Evolutionary conservation across 1,140 invertebrate genomes (phyloP), one percentile per base, ranked within the genome.

Genomic region (Chymomyza costata): DNA sequence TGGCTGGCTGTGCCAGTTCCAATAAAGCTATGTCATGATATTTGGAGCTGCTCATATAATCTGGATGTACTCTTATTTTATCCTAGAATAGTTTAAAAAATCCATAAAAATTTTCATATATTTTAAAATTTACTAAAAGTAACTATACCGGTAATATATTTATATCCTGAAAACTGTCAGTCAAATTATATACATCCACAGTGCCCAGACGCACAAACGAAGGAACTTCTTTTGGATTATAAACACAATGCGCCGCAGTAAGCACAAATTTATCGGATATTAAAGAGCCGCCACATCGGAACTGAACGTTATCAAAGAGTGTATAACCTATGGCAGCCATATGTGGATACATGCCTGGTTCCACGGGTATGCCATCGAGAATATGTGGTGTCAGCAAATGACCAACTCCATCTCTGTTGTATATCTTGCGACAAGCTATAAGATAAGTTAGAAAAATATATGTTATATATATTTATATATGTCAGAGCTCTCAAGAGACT

Each of bases 181-280:
- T 40, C 1, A 58, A 39, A 6, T 31, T 11, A 1, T 54, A 53
- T 3, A 80, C 46, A 17, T 83, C 63, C 10, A 85, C 70, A 6
- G 67, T 49, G 15, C 83, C 83, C 18, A 85, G 30, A 2, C 83
- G 74, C 1, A 76, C 83, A 34, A 62, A 61, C 2, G 47, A 34
- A 3, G 83, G 80, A 0, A 6, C 18, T 0, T 43, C 34, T 5
- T 30, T 28, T 1, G 35, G 17, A 14, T 43, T 57, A 8, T 67
- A 88, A 1, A 95, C 85, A 57, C 94, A 95, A 80, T 95, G 94
- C 3, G 92, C 92, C 0, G 94, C 94, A 0, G 94, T 95, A 2
- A 88, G 53, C 5, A 88, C 82, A 40, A 85, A 86, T 11, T 83
- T 66, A 0, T 58, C 64, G 34, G 70, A 83, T 49, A 88, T 88